phyloP scores from a whole-genome alignment of 2,797 vertebrate genomes.

The Erpetoichthys calabaricus region DNA sequence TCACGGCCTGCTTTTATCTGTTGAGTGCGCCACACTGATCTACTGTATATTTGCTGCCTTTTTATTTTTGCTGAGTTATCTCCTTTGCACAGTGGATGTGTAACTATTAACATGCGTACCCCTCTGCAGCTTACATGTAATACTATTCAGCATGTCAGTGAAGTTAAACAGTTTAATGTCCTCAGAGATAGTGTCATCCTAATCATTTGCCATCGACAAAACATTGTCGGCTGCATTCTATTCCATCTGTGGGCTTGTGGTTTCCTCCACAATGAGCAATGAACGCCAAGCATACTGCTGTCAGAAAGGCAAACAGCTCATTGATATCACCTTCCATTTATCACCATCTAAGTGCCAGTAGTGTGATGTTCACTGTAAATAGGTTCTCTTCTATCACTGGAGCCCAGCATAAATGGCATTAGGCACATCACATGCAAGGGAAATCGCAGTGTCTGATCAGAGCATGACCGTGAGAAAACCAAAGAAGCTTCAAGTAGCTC shows the following conservation, averaged over 20 bases:
- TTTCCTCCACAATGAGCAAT: conserved; percentile 40
- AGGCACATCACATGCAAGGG: conserved; percentile 25
- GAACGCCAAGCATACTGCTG: conserved; percentile 33
- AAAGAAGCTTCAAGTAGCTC: too few relatives aligned
- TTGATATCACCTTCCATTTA: conserved; percentile 37
- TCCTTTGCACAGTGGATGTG: conserved; percentile 19
- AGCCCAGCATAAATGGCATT: conserved; percentile 17
- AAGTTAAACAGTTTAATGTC: conserved; percentile 12
- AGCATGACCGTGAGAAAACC: too few relatives aligned
- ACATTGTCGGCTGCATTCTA: conserved; percentile 32
- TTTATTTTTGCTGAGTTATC: conserved; percentile 11
- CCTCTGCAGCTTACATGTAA: conserved; percentile 13
- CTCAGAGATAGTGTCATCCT: conserved; percentile 29
- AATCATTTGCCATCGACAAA: conserved; percentile 40
- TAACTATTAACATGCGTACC: conserved; percentile 24
- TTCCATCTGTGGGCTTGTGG: conserved; percentile 27
- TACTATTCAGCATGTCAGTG: conserved; percentile 2
- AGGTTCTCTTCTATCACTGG: conserved; percentile 17
- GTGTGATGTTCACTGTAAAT: conserved; percentile 25
- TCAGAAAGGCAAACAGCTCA: conserved; percentile 22
- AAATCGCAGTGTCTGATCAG: not conserved
- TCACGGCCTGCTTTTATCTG: too few relatives aligned
- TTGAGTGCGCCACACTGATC: conserved; percentile 17
- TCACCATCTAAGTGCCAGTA: conserved; percentile 27
- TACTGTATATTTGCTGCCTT: conserved; percentile 30